Evolutionary conservation across 2,797 vertebrate genomes (phyloP), one percentile per base, ranked within the genome.

Genomic region (Cossypha polioptera): DNA sequence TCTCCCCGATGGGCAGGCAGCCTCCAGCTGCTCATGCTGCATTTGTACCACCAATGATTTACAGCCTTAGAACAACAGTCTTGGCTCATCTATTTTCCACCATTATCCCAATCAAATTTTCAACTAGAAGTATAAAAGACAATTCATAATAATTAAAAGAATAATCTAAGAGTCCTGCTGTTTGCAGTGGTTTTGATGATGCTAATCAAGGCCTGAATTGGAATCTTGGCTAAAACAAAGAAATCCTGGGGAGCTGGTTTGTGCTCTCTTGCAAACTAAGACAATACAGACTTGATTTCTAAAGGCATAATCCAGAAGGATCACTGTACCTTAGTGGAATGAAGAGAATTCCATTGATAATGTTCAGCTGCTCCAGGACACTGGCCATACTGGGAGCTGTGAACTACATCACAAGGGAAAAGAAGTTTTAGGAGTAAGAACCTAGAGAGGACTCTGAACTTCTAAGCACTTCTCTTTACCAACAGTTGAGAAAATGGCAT

Each of bases 291-390:
- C 33, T 38, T 20, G n/a, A 50, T 29, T 71, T 76, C 38, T 33
- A 35, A 42, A 13, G 14, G 45, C n/a, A 40, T 35, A 19, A 7
- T 5, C 4, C 22, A 20, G 24, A 55, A 31, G 13, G 10, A 16
- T 36, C 42, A 67, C 89, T n/a, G 65, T 96, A 99, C 99, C 99
- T 99, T 97, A 99, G 99, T 50, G 99, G 99, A 98, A 99, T 99
- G 98, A 99, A 99, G 97, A 99, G 99, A 97, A 99, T 99, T 94
- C 99, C 99, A 3, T 99, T 99, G 98, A 99, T 99, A 87, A 99
- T 98, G 69, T 99, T 99, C 92, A 99, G 98, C 97, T 99, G 99
- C 79, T 99, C 99, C 97, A 99, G 96, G 92, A 99, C 98, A 73
- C 99, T 99, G 95, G 99, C 98, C 99, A 99, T 99, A 97, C 98